Percentiles rank a stretch among this genome's conserved stretches.
These are phyloP conservation scores for Trachythela sp. DNA, from an alignment of 64 coral and sea anemone species.

Conservation along the genomic window DNA sequence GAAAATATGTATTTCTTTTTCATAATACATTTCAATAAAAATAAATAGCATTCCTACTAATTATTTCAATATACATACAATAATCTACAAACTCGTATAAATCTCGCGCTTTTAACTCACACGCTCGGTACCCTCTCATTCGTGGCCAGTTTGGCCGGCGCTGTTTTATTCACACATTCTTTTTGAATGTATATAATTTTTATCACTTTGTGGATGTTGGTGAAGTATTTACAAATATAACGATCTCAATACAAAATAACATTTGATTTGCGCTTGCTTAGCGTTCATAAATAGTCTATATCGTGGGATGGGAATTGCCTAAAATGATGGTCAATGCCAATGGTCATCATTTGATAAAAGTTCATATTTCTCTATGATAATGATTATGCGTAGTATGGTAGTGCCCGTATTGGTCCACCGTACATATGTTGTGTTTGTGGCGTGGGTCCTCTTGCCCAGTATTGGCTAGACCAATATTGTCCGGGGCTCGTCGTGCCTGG, in stretches of 20 bases:
- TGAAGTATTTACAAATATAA: slow-evolving; percentile 32
- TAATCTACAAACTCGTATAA: slow-evolving; percentile 4
- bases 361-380: slow-evolving; percentile 18
- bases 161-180: not conserved
- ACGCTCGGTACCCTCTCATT: not conserved
- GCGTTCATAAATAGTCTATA: slow-evolving; percentile 19
- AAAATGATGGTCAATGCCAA: not conserved
- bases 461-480: slow-evolving; percentile 51
- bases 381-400: slow-evolving; percentile 96
- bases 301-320: not conserved
- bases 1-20: slow-evolving; percentile 8
- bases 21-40: slow-evolving; percentile 25
- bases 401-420: slow-evolving; percentile 56
- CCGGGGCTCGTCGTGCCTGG: slow-evolving; percentile 60
- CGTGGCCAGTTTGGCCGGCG: not conserved
- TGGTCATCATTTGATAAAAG: not conserved
- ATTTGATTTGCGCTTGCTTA: slow-evolving; percentile 10
- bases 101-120: not conserved
- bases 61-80: slow-evolving; percentile 16
- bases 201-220: not conserved
- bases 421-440: slow-evolving; percentile 89
- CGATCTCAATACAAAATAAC: slow-evolving; percentile 23
- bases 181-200: not conserved
- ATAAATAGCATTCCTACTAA: slow-evolving; percentile 27
- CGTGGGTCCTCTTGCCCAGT: slow-evolving; percentile 84